Evolutionary conservation across 2,888 invertebrate species (phyloP).

Genomic region (Periphyllus acericola): DNA sequence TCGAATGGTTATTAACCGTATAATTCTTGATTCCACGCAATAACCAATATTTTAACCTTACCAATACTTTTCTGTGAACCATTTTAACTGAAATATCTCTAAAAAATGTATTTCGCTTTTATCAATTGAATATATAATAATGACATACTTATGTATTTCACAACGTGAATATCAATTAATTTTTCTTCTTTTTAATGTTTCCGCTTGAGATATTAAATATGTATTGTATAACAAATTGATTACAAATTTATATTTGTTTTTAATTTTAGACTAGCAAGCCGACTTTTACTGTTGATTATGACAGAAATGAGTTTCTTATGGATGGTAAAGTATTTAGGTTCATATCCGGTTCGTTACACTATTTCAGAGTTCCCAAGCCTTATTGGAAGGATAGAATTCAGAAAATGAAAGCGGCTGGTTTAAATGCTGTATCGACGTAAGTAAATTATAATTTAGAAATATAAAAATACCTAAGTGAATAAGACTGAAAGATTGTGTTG

Average conservation of each 20-base stretch:
- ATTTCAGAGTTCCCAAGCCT: slow-evolving; percentile 81
- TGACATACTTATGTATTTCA: no score
- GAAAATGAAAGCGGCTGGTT: slow-evolving; percentile 83
- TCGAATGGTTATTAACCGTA: no score
- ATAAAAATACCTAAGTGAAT: not conserved
- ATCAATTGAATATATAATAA: no score
- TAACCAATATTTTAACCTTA: no score
- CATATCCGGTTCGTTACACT: slow-evolving; percentile 84
- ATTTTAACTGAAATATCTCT: no score
- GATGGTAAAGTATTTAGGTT: slow-evolving; percentile 79
- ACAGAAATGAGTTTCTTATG: slow-evolving; percentile 74
- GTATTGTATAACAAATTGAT: not conserved
- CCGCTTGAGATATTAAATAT: not conserved
- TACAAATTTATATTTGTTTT: not conserved
- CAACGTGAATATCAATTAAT: no score
- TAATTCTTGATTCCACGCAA: no score
- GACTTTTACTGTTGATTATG: slow-evolving; percentile 71
- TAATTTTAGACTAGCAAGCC: slow-evolving; percentile 48
- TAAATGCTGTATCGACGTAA: slow-evolving; percentile 90
- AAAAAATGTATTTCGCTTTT: no score
- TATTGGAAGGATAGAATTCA: slow-evolving; percentile 84
- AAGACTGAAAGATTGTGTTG: no score
- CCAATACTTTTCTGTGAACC: no score
- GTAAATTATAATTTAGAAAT: slow-evolving; percentile 64
- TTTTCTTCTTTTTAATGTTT: not conserved